A percentile compares a stretch with the other conserved stretches of the same genome.
These are phyloP conservation scores for Pseudeuparius sepicola DNA, from an alignment of 2,888 invertebrate species.

Conservation along the genomic window DNA sequence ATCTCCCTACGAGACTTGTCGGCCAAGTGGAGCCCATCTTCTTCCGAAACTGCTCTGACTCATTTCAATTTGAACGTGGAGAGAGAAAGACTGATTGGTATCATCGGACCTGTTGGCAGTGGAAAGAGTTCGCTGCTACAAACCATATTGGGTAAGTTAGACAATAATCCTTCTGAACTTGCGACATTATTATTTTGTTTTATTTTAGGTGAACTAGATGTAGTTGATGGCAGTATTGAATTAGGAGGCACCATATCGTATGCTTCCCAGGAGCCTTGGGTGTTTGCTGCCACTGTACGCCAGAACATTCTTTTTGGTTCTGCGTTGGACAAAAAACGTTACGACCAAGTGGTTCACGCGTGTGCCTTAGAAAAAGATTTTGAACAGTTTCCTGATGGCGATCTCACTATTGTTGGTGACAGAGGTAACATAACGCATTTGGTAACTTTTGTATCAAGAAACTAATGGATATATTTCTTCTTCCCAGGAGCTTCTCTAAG, in stretches of 20 bases:
- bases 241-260: conserved; percentile 59
- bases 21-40: conserved; percentile 34
- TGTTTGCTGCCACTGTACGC: conserved; percentile 63
- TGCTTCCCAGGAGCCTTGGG: conserved; percentile 80
- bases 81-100: conserved; percentile 40
- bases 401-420: conserved; percentile 72
- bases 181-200: background rate
- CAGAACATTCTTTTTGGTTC: conserved; percentile 83
- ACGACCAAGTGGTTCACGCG: conserved; percentile 48
- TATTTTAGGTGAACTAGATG: conserved; percentile 49
- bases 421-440: conserved; percentile 38
- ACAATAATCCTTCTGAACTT: conserved; percentile 11
- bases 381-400: conserved; percentile 58
- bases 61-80: conserved; percentile 30
- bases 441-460: background rate
- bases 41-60: conserved; percentile 32
- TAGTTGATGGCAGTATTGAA: conserved; percentile 49
- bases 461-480: conserved; percentile 4
- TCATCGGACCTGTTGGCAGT: conserved; percentile 50
- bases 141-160: conserved; percentile 46
- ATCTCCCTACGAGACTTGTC: conserved; percentile 31
- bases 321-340: conserved; percentile 49
- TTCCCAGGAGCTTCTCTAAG: conserved; percentile 55
- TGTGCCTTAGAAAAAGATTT: conserved; percentile 67
- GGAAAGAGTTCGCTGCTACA: conserved; percentile 61